A percentile compares a stretch with the other conserved stretches of the same genome.
Conservation (phyloP, 2,797 vertebrate genomes). For the Helostoma temminkii region DNA sequence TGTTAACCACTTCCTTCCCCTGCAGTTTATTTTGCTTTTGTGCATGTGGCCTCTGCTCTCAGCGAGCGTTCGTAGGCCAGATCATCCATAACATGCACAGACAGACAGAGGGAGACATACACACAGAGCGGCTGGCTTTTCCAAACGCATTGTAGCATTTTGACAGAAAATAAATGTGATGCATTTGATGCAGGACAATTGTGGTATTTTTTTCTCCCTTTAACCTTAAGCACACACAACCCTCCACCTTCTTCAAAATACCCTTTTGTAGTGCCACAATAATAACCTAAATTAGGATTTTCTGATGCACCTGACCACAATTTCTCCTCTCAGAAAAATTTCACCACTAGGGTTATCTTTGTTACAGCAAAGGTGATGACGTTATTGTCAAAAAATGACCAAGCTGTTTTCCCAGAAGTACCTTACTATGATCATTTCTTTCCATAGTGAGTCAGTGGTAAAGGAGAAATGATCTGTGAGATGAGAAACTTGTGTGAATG, state of each 20-base stretch:
- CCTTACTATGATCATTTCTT: slow-evolving; percentile 2
- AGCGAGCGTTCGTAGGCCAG: slow-evolving; percentile 81
- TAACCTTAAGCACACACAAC: slow-evolving; percentile 26
- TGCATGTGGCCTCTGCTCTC: slow-evolving; percentile 90
- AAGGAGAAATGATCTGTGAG: slow-evolving; percentile 24
- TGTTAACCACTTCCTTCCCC: slow-evolving; percentile 92
- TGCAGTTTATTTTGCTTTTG: slow-evolving; percentile 96
- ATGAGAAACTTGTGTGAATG: background rate
- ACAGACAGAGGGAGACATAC: slow-evolving; percentile 18
- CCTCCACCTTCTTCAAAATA: slow-evolving; percentile 2
- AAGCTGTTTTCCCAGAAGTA: slow-evolving; percentile 23
- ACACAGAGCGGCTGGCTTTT: slow-evolving; percentile 52
- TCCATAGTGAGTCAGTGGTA: slow-evolving; percentile 43
- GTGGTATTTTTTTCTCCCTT: slow-evolving; percentile 14
- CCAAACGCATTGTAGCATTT: slow-evolving; percentile 18
- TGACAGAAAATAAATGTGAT: slow-evolving; percentile 29
- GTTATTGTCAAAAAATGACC: slow-evolving; percentile 33
- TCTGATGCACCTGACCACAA: slow-evolving; percentile 14
- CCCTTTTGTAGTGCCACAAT: background rate
- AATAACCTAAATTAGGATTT: background rate
- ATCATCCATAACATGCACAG: slow-evolving; percentile 83
- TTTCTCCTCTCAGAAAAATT: slow-evolving; percentile 22
- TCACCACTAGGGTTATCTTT: background rate
- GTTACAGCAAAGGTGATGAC: slow-evolving; percentile 46
- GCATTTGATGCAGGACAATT: slow-evolving; percentile 19